These are phyloP conservation scores for Protonibea diacanthus DNA, from an alignment of 2,797 vertebrate species.

Conservation along the genomic window DNA sequence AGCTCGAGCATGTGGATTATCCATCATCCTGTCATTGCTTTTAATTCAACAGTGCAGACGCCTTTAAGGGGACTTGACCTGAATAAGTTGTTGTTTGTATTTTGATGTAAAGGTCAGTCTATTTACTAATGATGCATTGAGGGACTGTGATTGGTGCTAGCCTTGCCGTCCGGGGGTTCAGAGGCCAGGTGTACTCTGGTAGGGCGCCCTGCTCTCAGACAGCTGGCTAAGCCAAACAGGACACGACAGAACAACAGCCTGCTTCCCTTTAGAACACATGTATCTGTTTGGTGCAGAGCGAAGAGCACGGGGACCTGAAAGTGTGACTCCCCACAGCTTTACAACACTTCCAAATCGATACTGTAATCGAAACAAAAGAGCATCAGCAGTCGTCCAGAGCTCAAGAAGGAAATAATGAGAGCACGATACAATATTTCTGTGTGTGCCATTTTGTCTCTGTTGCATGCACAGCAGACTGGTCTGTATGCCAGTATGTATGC, in stretches of 20 bases:
- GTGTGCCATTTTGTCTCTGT: not conserved
- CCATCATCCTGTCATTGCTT: constrained; percentile 79
- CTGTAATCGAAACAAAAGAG: constrained; percentile 51
- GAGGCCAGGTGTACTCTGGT: constrained; percentile 44
- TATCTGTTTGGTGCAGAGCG: constrained; percentile 42
- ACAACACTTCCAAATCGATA: constrained; percentile 53
- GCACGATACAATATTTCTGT: constrained; percentile 8
- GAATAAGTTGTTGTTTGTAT: constrained; percentile 76
- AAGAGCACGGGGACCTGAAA: constrained; percentile 16
- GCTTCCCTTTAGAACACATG: constrained; percentile 8
- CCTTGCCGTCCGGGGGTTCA: constrained; percentile 35
- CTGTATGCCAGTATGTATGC: not conserved
- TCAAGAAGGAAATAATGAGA: constrained; percentile 38
- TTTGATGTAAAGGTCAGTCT: constrained; percentile 71
- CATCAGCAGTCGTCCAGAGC: constrained; percentile 26
- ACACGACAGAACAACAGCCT: constrained; percentile 17
- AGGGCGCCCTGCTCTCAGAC: constrained; percentile 10
- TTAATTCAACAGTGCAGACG: constrained; percentile 62
- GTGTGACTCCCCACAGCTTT: constrained; percentile 25
- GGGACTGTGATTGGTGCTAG: constrained; percentile 48
- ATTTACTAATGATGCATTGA: constrained; percentile 68
- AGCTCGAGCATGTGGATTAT: constrained; percentile 56
- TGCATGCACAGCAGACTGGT: not conserved
- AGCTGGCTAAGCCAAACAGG: constrained; percentile 18
- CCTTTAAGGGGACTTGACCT: constrained; percentile 72